Conservation (phyloP, 2,888 invertebrate species). For the Spisula subtruncata region DNA sequence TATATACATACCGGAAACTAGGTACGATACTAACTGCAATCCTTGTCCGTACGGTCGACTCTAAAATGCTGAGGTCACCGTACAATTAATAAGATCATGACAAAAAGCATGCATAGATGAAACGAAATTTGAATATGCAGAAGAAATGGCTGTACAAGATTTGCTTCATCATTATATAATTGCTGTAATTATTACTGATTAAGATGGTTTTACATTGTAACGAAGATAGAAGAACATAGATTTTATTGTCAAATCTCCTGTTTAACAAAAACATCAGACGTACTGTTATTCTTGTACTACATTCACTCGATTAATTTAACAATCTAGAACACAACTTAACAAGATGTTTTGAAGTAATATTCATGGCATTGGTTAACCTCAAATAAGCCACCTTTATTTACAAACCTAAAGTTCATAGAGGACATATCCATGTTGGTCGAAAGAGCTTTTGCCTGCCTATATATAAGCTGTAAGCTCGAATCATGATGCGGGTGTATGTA, state of each 20-base stretch:
- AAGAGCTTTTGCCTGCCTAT: too few relatives aligned
- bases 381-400: too few relatives aligned
- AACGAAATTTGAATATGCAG: background rate
- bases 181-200: background rate
- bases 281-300: background rate
- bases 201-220: background rate
- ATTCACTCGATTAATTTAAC: conserved; percentile 20
- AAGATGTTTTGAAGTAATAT: background rate
- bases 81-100: background rate
- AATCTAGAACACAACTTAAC: background rate
- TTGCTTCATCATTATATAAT: background rate
- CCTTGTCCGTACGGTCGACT: background rate
- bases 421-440: too few relatives aligned
- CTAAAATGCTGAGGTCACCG: conserved; percentile 4
- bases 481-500: too few relatives aligned
- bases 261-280: background rate
- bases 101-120: background rate
- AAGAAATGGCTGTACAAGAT: background rate
- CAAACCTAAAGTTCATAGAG: too few relatives aligned
- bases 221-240: background rate
- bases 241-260: background rate
- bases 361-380: too few relatives aligned
- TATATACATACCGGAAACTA: background rate
- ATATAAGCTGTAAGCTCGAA: too few relatives aligned
- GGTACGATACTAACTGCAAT: background rate